Conservation (phyloP, 2,797 vertebrate genomes). For the Chelonia mydas region DNA sequence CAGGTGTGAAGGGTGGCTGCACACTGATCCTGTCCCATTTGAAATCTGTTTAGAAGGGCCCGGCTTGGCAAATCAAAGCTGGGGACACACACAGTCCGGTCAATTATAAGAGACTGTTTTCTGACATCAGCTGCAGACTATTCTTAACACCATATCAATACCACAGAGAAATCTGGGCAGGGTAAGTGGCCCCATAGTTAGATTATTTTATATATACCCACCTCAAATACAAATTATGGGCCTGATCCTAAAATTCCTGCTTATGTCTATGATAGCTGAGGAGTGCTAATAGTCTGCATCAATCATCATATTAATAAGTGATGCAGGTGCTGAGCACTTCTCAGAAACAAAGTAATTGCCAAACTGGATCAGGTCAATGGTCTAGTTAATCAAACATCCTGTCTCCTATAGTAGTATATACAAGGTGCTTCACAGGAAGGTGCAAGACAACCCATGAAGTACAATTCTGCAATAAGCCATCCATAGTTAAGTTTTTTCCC, state of each 20-base stretch:
- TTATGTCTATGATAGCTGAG: rapidly evolving
- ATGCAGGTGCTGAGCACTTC: background rate
- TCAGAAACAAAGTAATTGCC: background rate
- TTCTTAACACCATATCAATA: background rate
- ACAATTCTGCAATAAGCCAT: background rate
- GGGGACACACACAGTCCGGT: background rate
- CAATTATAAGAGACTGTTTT: background rate
- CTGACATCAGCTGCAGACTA: background rate
- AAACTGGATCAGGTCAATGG: background rate
- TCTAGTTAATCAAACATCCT: background rate
- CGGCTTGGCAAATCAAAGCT: background rate
- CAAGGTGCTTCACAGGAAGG: background rate
- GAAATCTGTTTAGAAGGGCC: background rate
- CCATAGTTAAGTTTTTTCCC: background rate
- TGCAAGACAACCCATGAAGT: background rate
- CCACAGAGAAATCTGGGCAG: background rate
- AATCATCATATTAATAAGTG: background rate
- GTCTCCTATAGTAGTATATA: background rate
- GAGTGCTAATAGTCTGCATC: background rate
- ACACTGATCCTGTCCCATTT: background rate
- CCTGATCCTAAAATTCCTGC: background rate
- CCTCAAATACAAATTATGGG: background rate
- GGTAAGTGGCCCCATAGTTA: background rate
- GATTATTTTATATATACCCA: background rate
- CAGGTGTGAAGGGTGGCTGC: background rate